Conservation (phyloP, 2,113 vertebrate genomes). For the Aramus guarauna region DNA sequence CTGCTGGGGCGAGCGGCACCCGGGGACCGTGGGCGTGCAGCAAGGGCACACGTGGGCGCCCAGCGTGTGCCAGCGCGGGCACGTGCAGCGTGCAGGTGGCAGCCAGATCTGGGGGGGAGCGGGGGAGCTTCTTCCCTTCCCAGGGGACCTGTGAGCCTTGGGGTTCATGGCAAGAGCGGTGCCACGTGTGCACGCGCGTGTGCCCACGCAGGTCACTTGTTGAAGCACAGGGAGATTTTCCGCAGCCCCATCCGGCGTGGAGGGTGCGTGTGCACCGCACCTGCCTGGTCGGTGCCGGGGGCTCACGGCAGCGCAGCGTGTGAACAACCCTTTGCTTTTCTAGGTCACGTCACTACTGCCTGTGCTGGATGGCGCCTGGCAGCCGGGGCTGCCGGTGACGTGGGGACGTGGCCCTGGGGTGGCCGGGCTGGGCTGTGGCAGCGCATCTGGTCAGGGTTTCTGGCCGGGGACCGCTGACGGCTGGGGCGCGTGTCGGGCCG, state of each 20-base stretch:
- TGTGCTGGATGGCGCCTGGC: not conserved
- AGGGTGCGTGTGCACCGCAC: not conserved
- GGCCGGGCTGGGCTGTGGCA: not conserved
- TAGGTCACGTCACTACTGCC: constrained; percentile 40
- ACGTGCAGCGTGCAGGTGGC: constrained; percentile 13
- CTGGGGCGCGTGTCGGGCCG: accelerated
- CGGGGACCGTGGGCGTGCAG: not conserved
- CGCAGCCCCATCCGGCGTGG: not conserved
- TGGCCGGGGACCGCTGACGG: accelerated
- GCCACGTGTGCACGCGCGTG: not conserved
- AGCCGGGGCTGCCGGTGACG: not conserved
- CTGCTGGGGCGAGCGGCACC: not conserved
- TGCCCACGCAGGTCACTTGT: constrained; percentile 5
- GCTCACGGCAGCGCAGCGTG: not conserved
- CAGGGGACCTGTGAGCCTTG: accelerated
- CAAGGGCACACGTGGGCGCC: constrained; percentile 6
- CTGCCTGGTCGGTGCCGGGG: not conserved
- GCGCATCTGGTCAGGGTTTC: accelerated
- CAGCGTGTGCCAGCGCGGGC: not conserved
- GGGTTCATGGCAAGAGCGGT: not conserved
- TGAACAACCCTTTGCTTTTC: constrained; percentile 27
- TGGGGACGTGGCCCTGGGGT: not conserved
- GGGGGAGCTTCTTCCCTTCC: not conserved
- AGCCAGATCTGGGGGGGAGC: not conserved
- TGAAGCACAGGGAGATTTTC: not conserved